These are phyloP conservation scores for Eueides isabella DNA, from an alignment of 1,140 invertebrate species.

Conservation along the genomic window DNA sequence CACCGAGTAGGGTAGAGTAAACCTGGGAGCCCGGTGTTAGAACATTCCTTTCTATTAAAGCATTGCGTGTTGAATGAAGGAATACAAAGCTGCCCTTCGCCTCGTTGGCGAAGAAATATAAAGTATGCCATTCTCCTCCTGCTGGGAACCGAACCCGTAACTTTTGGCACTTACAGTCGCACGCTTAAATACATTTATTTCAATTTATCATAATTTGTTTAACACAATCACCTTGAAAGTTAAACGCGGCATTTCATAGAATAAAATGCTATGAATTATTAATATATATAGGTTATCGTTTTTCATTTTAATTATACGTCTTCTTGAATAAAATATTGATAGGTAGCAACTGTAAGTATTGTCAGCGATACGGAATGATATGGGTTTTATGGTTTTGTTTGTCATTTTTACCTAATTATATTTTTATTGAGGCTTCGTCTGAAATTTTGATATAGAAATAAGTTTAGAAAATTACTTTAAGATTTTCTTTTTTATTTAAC, in stretches of 20 bases:
- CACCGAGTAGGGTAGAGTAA: too few species aligned
- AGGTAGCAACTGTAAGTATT: not conserved
- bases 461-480: too few species aligned
- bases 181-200: too few species aligned
- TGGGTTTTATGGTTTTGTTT: not conserved
- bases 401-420: not conserved
- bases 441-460: not conserved
- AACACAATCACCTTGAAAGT: not conserved
- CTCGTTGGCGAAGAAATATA: too few species aligned
- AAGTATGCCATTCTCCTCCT: too few species aligned
- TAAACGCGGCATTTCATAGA: not conserved
- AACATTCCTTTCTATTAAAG: too few species aligned
- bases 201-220: not conserved
- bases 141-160: too few species aligned
- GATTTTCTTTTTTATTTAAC: not conserved
- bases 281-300: not conserved
- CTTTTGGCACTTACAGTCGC: too few species aligned
- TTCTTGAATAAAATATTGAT: not conserved
- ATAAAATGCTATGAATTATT: constrained; percentile 12
- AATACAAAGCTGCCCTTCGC: too few species aligned
- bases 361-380: not conserved
- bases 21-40: too few species aligned
- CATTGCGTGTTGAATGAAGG: too few species aligned
- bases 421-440: not conserved
- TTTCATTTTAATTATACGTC: constrained; percentile 7